Conservation (phyloP, 2,113 vertebrate genomes). For the Notothenia coriiceps region DNA sequence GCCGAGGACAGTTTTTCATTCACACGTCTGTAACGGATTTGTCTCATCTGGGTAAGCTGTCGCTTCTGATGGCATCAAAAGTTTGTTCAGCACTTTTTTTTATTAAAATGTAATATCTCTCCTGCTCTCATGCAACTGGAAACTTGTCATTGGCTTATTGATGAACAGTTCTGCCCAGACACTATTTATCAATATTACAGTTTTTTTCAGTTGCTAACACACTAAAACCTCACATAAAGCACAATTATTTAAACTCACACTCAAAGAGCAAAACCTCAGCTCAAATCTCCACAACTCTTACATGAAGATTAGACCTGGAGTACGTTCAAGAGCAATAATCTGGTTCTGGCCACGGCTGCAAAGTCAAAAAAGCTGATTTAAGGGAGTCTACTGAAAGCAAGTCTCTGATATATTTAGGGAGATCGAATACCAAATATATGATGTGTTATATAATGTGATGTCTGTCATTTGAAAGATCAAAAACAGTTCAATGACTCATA, state of each 20-base stretch:
- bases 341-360: background rate
- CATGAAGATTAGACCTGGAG: background rate
- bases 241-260: too few relatives aligned
- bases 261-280: too few relatives aligned
- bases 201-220: too few relatives aligned
- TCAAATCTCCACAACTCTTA: too few relatives aligned
- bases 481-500: background rate
- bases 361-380: background rate
- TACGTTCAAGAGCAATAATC: background rate
- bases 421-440: background rate
- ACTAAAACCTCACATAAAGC: too few relatives aligned
- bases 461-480: background rate
- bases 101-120: background rate
- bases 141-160: background rate
- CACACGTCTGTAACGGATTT: conserved; percentile 70
- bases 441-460: background rate
- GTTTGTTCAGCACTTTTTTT: background rate
- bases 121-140: conserved; percentile 17
- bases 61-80: conserved; percentile 12
- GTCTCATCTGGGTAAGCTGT: conserved; percentile 29
- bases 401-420: background rate
- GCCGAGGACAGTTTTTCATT: conserved; percentile 1
- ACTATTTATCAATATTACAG: conserved; percentile 13
- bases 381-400: background rate
- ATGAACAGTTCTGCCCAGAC: conserved; percentile 16